Evolutionary conservation across 2,797 vertebrate species (phyloP).

Genomic region (Fratercula arctica): DNA sequence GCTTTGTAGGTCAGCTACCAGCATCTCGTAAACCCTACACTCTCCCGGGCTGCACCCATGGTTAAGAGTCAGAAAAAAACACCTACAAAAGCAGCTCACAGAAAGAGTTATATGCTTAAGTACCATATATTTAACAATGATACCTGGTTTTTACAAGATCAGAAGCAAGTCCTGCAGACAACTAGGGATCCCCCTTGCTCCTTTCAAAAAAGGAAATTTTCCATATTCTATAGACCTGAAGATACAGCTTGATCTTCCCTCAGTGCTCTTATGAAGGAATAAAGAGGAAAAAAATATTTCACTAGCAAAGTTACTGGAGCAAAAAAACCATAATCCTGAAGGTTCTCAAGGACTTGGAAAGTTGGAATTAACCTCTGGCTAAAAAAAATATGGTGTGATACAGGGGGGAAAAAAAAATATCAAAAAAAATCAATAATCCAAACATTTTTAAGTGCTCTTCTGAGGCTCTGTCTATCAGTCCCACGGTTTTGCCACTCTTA

Average conservation of each 20-base stretch:
- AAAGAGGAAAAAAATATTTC: not conserved
- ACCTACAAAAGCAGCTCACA: not conserved
- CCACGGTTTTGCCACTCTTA: not conserved
- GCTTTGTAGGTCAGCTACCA: not conserved
- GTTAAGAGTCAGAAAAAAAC: not conserved
- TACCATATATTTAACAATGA: not conserved
- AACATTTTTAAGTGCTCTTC: not conserved
- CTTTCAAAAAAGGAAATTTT: not conserved
- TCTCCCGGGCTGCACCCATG: not conserved
- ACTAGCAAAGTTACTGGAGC: not conserved
- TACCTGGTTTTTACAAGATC: not conserved
- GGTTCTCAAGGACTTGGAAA: not conserved
- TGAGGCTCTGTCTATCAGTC: not conserved
- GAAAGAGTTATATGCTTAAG: not conserved
- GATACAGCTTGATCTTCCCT: accelerated
- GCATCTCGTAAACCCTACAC: not conserved
- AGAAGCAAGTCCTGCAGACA: not conserved
- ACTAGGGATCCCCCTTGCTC: not conserved
- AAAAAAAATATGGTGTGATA: not conserved
- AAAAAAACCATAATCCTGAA: not conserved
- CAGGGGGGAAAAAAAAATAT: not conserved
- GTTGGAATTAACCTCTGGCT: not conserved
- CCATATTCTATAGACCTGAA: not conserved
- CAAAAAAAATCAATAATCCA: not conserved
- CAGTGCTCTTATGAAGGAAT: not conserved